Percentiles rank a stretch among this genome's conserved stretches.
phyloP scores from a whole-genome alignment of 2,113 vertebrate species.

The Lepisosteus osseus region DNA sequence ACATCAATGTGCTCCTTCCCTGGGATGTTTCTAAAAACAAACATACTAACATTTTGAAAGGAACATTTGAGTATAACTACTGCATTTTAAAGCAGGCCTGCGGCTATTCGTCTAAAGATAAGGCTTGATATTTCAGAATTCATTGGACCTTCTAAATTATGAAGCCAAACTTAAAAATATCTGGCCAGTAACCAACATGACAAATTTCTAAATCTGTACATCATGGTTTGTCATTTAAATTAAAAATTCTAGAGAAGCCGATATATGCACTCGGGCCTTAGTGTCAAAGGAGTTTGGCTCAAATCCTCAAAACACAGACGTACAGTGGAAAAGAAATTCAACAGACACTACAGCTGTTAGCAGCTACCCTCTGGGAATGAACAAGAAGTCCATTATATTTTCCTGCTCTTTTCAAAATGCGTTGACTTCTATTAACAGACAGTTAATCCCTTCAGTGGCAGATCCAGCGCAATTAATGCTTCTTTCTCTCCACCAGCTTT shows the following conservation, averaged over 20 bases:
- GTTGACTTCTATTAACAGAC: conserved; percentile 5
- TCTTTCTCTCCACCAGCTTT: background rate
- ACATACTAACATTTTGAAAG: no score
- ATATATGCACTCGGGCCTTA: background rate
- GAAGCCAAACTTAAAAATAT: no score
- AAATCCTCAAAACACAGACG: conserved; percentile 31
- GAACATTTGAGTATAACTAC: no score
- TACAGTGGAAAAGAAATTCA: conserved; percentile 25
- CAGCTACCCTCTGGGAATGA: conserved; percentile 41
- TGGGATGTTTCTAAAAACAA: no score
- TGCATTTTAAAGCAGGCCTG: no score
- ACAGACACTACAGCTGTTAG: conserved; percentile 32
- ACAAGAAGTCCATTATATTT: conserved; percentile 11
- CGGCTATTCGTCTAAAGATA: no score
- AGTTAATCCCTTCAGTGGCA: background rate
- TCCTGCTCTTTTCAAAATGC: conserved; percentile 12
- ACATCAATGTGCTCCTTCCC: no score
- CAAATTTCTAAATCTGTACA: no score
- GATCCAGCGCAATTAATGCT: background rate
- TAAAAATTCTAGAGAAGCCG: background rate
- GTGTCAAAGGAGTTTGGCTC: conserved; percentile 4
- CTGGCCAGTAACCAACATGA: no score
- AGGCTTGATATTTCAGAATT: no score
- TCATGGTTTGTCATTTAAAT: no score
- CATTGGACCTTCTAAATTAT: no score